Evolutionary conservation across 2,113 vertebrate species (phyloP).

Genomic region (Chaetops frenatus): DNA sequence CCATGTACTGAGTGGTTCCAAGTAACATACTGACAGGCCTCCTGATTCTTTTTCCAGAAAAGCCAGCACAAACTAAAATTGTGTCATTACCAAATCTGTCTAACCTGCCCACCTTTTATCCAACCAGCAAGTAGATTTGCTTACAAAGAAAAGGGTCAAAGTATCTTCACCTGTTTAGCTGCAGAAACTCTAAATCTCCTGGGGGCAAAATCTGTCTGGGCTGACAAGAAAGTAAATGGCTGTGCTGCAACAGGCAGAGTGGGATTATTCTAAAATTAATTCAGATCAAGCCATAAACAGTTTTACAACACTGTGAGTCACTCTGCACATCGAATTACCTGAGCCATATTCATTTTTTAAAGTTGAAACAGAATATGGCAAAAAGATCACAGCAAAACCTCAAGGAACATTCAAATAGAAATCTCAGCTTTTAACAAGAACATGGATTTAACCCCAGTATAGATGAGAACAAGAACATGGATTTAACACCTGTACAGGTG

Average conservation of each 20-base stretch:
- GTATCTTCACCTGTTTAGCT: background rate
- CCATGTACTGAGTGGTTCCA: background rate
- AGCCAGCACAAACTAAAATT: background rate
- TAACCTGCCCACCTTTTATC: background rate
- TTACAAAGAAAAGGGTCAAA: background rate
- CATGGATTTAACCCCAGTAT: background rate
- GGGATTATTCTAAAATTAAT: background rate
- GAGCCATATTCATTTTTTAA: background rate
- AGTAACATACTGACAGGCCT: background rate
- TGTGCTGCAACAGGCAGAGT: background rate
- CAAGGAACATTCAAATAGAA: background rate
- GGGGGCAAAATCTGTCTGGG: background rate
- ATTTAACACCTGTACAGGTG: background rate
- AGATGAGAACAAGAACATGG: background rate
- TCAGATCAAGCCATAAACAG: background rate
- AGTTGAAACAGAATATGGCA: background rate
- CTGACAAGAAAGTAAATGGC: background rate
- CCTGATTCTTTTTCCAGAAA: background rate
- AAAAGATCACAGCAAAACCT: background rate
- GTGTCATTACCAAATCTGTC: background rate
- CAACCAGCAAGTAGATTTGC: background rate
- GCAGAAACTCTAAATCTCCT: background rate
- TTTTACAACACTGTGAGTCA: background rate
- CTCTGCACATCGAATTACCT: background rate
- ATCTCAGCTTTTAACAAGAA: background rate